Conservation (phyloP, 1,140 invertebrate genomes). For the Aphelenchoides fujianensis region DNA sequence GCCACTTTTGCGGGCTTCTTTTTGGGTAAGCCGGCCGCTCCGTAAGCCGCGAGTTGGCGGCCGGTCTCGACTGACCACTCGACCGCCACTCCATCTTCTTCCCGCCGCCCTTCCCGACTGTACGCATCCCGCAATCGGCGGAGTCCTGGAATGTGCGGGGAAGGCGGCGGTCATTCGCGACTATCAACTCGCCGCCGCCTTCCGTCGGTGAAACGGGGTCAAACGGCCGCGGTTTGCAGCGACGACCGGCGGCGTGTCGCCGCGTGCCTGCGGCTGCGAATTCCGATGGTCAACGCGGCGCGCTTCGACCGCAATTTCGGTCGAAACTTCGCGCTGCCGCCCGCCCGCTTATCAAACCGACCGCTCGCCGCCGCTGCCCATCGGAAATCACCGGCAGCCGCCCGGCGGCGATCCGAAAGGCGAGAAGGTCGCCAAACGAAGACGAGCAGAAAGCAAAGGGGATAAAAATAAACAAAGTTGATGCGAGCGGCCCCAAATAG, state of each 20-base stretch:
- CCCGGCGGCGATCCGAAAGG: not conserved
- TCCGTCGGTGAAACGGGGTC: not conserved
- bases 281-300: not conserved
- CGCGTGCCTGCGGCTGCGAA: not conserved
- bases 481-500: not conserved
- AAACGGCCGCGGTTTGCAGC: not conserved
- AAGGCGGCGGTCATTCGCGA: not conserved
- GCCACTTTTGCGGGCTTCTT: not conserved
- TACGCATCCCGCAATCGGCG: no score
- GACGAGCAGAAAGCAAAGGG: not conserved
- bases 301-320: not conserved
- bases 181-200: no score
- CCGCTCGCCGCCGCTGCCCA: no score
- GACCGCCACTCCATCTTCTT: not conserved
- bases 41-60: not conserved
- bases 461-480: conserved; percentile 12
- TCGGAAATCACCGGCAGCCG: no score
- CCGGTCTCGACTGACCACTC: no score
- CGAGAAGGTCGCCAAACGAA: not conserved
- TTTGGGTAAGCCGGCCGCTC: no score
- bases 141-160: not conserved
- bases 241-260: no score
- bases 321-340: not conserved
- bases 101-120: not conserved
- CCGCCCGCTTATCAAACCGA: not conserved